Evolutionary conservation across 1,140 invertebrate genomes (phyloP), one percentile per base, ranked within the genome.

Genomic region (Leptopilina boulardi): DNA sequence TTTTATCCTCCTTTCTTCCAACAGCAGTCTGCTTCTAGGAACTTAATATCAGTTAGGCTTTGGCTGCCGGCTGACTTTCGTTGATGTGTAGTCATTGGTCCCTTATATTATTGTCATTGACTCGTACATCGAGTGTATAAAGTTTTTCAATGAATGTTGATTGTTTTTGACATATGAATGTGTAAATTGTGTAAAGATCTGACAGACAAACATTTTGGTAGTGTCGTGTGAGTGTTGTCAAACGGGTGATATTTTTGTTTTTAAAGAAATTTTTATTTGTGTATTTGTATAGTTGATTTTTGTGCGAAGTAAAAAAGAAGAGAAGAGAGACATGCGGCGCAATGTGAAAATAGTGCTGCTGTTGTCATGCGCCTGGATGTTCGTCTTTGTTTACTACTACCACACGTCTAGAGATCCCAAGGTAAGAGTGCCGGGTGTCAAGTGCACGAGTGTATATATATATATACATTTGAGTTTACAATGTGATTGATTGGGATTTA

Each of bases 281-380:
- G 26, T 15, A 6, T 44, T 34, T 66, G 70, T n/a, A n/a, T n/a
- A n/a, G n/a, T n/a, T n/a, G n/a, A n/a, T n/a, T n/a, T n/a, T n/a
- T n/a, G n/a, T n/a, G n/a, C n/a, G n/a, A n/a, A 59, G 56, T 59
- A 75, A 71, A 18, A 77, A 70, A 70, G 41, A 19, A 56, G 41
- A 19, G 70, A 74, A 38, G 74, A 38, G 74, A 85, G 85, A 86
- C 84, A 92, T 92, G 92, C 88, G 92, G 86, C 91, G 92, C 79
- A 92, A 92, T 88, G 91, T 92, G 77, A 92, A 92, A 88, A 89
- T 92, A 83, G 88, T 92, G 82, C 87, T 92, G 76, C 84, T 92
- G 71, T 89, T 92, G 79, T 92, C 92, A 77, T 91, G 91, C 86
- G 89, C 90, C 56, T 92, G 92, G 92, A 92, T 92, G 92, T 92